These are phyloP conservation scores for Carassius gibelio DNA, from an alignment of 2,113 vertebrate genomes.

Conservation along the genomic window DNA sequence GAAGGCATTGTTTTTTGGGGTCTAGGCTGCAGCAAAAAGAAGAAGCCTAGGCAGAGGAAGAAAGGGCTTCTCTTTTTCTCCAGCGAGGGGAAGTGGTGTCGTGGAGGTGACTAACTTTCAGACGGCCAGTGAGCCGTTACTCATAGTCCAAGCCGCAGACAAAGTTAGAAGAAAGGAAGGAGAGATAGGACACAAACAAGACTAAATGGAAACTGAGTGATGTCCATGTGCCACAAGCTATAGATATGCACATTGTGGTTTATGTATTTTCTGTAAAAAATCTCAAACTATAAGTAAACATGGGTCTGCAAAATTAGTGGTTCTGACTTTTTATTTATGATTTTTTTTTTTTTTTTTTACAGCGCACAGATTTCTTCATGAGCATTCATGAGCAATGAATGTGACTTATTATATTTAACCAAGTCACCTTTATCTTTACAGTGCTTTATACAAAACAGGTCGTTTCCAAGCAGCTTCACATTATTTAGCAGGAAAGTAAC, in stretches of 20 bases:
- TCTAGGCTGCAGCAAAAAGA: constrained; percentile 50
- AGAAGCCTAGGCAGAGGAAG: constrained; percentile 38
- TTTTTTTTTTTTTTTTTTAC: not conserved
- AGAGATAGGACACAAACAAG: constrained; percentile 36
- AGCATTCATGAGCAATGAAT: not conserved
- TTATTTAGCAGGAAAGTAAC: not conserved
- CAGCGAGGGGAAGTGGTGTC: constrained; percentile 47
- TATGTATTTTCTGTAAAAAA: constrained; percentile 14
- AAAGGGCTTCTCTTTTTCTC: constrained; percentile 51
- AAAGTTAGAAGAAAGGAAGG: constrained; percentile 35
- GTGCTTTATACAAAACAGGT: not conserved
- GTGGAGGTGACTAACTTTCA: constrained; percentile 57
- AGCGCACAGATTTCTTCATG: not conserved
- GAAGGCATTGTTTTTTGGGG: constrained; percentile 45
- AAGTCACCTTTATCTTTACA: not conserved
- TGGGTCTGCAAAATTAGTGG: not conserved
- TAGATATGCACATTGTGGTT: not conserved
- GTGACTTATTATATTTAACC: not conserved
- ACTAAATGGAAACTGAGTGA: constrained; percentile 33
- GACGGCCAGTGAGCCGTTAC: constrained; percentile 44
- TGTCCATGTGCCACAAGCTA: constrained; percentile 17
- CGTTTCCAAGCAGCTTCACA: not conserved
- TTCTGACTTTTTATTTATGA: not conserved
- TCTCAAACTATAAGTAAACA: not conserved
- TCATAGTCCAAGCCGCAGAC: constrained; percentile 34